Base-by-base conservation (phyloP, 2,888 invertebrate genomes). In the Mythimna impura region DNA sequence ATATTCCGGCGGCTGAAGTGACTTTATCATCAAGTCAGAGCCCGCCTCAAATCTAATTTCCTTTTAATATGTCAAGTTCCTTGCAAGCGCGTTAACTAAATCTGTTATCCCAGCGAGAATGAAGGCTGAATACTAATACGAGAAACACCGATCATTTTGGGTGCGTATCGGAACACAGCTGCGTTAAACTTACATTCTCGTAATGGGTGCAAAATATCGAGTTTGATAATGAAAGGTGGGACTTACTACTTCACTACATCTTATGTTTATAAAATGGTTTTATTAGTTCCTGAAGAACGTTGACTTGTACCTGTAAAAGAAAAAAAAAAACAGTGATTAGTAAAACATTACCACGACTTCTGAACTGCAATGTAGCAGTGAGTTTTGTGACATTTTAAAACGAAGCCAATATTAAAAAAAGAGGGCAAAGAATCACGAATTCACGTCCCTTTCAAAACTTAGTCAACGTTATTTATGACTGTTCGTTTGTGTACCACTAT, bases 41-140 rank as follows among this genome's bases (percentile, higher is more conserved):
- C 67, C 67, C 58, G 85, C 52, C 77, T 82, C 82, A 83, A 88
- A 87, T 83, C 86, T 84, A 88, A 87, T 87, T 88, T 88, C 87
- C 87, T 85, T 85, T 86, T 86, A 88, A 87, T 83, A 88, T 81
- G 78, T 82, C 83, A 81, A 74, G 75, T 69, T 68, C 78, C 78
- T 84, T 81, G 76, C 73, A 71, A 58, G 75, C 66, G 67, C 72
- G 69, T 75, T 84, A 84, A 85, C 82, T 76, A 82, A 86, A 85
- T 86, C 78, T 78, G 85, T 82, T 84, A 80, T 80, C 69, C 75
- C 69, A 22, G 54, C 10, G 78, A 76, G 85, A 71, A 84, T 76
- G 84, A 63, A 74, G 61, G 60, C 43, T 64, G 86, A 81, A 85
- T 84, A 84, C 83, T 77, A 80, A 84, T 85, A 69, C 30, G 71